Evolutionary conservation across 1,140 invertebrate species (phyloP), one percentile per base, ranked within the genome.

Genomic region (Aphaenogaster ashmeadi): DNA sequence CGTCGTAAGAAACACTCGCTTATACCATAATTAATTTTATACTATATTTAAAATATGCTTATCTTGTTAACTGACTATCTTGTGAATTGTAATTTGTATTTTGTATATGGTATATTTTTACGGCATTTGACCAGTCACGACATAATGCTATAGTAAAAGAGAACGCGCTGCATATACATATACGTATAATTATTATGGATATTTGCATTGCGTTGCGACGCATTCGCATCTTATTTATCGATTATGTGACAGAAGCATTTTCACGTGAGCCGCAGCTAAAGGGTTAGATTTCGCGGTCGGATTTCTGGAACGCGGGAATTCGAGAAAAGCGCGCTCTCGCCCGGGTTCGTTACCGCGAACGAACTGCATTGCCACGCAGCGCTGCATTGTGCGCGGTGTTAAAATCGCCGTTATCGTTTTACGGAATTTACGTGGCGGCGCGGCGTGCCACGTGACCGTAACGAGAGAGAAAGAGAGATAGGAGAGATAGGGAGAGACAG

Each of bases 341-440:
- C 33, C 21, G 54, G 21, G 44, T 52, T 41, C 33, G 78, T 69
- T 80, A 80, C 36, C 18, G 58, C n/a, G 44, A 69, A 52, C 21
- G 47, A 56, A 54, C 64, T 33, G n/a, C 33, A 80, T 80, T n/a
- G 62, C 36, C 78, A n/a, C 62, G 60, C 18, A 18, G 8, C 41
- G 21, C 15, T 69, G 62, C 66, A 72, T 71, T 81, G 67, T 56
- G 72, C 36, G 21, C 66, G 38, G 27, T 36, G 74, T 78, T 86
- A 69, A 87, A 60, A 89, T 89, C 54, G 54, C 15, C 18, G 50
- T 21, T 75, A 52, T 58, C 84, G 52, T 87, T 89, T 89, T 58
- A 56, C 33, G 5, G 44, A 87, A 71, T 78, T 89, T 87, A 77
- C 54, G 54, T 18, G 6, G n/a, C 58, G 54, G 72, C 36, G 54